Base-by-base conservation (phyloP, 2,888 invertebrate genomes). In the Ceraclea dissimilis region DNA sequence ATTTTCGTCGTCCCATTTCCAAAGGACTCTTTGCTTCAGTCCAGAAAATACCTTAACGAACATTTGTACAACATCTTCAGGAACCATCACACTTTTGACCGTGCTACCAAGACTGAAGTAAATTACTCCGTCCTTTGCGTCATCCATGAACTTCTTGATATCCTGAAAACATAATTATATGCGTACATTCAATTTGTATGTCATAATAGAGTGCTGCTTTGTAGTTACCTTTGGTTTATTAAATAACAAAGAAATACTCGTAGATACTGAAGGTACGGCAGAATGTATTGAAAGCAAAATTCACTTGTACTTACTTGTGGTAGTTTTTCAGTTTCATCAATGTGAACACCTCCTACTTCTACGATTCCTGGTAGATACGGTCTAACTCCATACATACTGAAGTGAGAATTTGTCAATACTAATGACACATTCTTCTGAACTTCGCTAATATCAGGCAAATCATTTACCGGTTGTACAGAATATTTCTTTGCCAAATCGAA, bases 321-420 rank as follows among this genome's bases (percentile, higher is more conserved):
- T 49, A 71, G 53, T n/a, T 63, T 57, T 53, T 70, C 68, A 22
- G 71, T 67, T 4, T 67, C 66, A 54, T 70, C 68, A 39, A 81
- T 70, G 58, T 82, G 81, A 54, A 80, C 66, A 34, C 81, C 82
- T 8, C 78, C 81, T 6, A 81, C 73, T 50, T 78, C 71, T 11
- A 80, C 66, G 62, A 79, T 67, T 4, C 69, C 70, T 2, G 73
- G 69, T 1, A 72, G 69, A 0, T 69, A 65, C 10, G 79, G 75
- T 48, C 74, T 68, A 2, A 73, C 64, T 2, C 72, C 72, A 46
- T 72, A 70, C 26, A 79, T 62, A 2, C 72, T 70, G 31, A 71
- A 68, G 66, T 79, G 74, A 46, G 73, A 72, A 64, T 80, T 80
- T 0, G 74, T 64, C 49, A 81, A 61, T 43, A 76, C 67, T 2